Evolutionary conservation across 2,888 invertebrate genomes (phyloP), one percentile per base, ranked within the genome.

Genomic region (Odontomyia ornata): DNA sequence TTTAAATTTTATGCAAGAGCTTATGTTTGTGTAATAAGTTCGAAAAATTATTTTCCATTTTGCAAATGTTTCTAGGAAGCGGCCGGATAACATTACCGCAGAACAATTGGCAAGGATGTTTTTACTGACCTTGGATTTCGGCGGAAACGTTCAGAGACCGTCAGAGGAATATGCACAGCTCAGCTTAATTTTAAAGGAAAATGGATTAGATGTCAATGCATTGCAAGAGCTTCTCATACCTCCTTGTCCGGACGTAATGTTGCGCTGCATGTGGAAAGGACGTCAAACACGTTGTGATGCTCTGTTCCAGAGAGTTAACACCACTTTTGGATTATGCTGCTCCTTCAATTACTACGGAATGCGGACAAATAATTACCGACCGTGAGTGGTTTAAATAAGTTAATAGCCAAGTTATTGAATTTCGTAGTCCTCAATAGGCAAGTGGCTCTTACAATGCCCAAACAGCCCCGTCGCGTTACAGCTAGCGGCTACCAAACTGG

Each of bases 401-500:
- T 4, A 62, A 18, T 7, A 13, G n/a, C n/a, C 52, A 30, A n/a
- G 65, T 47, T 15, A 25, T 64, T 2, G 67, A 69, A n/a, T 7
- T 76, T 52, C 76, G 47, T 36, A 71, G 21, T 25, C 62, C 25
- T 46, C 52, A 43, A 76, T 27, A 75, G 65, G 5, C 60, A 76
- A 76, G 4, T 36, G 4, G 27, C 52, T n/a, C 46, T 64, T 60
- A 85, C 86, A 75, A 83, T 85, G 15, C 85, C 87, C 47, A 84
- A 84, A 25, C 83, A 83, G 1, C 91, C 92, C 0, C 88, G 89
- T 75, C 89, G 90, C 1, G 89, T 91, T 0, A 90, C 92, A 0
- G 90, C 91, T 0, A 92, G 92, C 81, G 93, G 93, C 0, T 91
- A 90, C 82, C 89, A 91, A 81, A 92, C 91, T 0, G 93, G 91